phyloP scores from a whole-genome alignment of 2,888 invertebrate species.

The Podotricha telesiphe region DNA sequence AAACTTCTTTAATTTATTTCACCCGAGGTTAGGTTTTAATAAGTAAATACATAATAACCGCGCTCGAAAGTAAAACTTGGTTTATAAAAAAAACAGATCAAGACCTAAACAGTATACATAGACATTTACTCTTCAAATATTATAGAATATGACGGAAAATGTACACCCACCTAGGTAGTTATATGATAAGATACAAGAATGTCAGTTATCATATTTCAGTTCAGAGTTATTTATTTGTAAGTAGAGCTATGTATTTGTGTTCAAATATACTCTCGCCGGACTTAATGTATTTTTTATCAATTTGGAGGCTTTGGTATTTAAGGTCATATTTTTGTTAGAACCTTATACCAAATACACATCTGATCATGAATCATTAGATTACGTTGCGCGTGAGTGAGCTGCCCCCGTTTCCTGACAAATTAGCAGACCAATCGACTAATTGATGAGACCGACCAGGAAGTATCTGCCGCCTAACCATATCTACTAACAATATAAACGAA shows the following conservation, averaged over 20 bases:
- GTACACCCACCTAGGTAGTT: neutral
- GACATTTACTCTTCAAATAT: too few relatives aligned
- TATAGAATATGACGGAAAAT: too few relatives aligned
- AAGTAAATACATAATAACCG: too few relatives aligned
- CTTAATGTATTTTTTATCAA: neutral
- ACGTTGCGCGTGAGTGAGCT: slow-evolving; percentile 61
- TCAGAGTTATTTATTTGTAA: neutral
- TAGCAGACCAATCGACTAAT: slow-evolving; percentile 73
- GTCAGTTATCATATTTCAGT: neutral
- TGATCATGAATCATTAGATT: slow-evolving; percentile 50
- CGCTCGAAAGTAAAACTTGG: too few relatives aligned
- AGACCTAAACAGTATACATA: too few relatives aligned
- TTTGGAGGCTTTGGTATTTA: neutral
- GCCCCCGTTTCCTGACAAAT: slow-evolving; percentile 77
- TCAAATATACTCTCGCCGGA: neutral
- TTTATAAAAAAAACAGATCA: too few relatives aligned
- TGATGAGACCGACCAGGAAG: slow-evolving; percentile 78
- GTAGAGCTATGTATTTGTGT: neutral
- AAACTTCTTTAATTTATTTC: too few relatives aligned
- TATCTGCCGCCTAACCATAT: slow-evolving; percentile 61
- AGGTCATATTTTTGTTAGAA: slow-evolving; percentile 24
- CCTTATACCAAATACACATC: slow-evolving; percentile 40
- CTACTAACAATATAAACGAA: slow-evolving; percentile 42
- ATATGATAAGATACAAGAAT: neutral
- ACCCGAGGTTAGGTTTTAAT: too few relatives aligned